phyloP scores from a whole-genome alignment of 2,888 invertebrate genomes.

The Drepanosiphum platanoidis region DNA sequence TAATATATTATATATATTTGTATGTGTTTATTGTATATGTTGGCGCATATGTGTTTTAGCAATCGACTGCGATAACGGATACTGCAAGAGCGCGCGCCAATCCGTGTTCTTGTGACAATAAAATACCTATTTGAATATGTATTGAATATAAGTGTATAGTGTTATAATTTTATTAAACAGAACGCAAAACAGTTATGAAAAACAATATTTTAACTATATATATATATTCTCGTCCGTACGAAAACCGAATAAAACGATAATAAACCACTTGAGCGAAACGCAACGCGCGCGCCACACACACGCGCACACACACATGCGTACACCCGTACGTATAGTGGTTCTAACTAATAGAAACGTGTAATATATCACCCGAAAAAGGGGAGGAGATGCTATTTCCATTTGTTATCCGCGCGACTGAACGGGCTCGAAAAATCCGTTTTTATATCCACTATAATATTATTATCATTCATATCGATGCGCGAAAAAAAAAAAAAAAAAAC shows the following conservation, averaged over 20 bases:
- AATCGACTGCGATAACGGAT: neutral
- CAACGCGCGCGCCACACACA: neutral
- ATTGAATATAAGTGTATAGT: neutral
- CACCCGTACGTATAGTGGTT: neutral
- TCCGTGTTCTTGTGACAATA: no score
- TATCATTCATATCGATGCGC: neutral
- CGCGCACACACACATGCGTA: neutral
- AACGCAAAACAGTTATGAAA: neutral
- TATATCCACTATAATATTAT: neutral
- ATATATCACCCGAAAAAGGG: conserved; percentile 33
- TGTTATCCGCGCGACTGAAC: conserved; percentile 19
- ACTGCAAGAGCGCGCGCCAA: neutral
- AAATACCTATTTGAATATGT: neutral
- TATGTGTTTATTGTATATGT: no score
- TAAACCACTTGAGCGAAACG: neutral
- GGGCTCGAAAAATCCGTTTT: conserved; percentile 8
- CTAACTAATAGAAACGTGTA: conserved; percentile 13
- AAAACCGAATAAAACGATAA: conserved; percentile 16
- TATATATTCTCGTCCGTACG: neutral
- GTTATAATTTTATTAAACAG: neutral
- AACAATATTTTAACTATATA: neutral
- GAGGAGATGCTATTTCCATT: conserved; percentile 31
- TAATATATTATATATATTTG: no score
- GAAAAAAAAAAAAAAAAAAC: neutral
- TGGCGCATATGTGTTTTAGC: no score